Conservation (phyloP, 2,797 vertebrate species). For the Centroberyx gerrardi region DNA sequence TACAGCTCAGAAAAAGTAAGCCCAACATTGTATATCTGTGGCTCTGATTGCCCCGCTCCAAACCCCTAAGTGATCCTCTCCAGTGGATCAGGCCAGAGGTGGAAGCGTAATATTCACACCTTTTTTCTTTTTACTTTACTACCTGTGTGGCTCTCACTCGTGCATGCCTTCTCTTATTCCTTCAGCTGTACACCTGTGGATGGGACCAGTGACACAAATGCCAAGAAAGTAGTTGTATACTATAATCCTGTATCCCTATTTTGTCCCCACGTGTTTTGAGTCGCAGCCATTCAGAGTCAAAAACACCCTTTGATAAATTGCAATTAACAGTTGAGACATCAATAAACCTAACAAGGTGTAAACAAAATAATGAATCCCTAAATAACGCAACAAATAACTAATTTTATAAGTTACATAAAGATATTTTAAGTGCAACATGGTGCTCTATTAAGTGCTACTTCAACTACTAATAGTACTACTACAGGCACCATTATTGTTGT, state of each 20-base stretch:
- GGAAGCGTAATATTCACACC: constrained; percentile 57
- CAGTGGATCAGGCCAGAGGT: constrained; percentile 57
- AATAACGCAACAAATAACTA: constrained; percentile 25
- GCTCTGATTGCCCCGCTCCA: neutral
- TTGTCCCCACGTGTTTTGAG: constrained; percentile 12
- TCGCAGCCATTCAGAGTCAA: constrained; percentile 2
- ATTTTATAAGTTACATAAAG: constrained; percentile 41
- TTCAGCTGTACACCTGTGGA: constrained; percentile 59
- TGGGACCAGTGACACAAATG: constrained; percentile 53
- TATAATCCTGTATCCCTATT: constrained; percentile 8
- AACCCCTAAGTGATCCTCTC: neutral
- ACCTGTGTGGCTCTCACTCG: constrained; percentile 65
- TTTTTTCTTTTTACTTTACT: constrained; percentile 47
- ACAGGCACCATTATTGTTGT: constrained; percentile 38
- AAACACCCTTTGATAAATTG: constrained; percentile 15
- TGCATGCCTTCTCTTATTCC: constrained; percentile 76
- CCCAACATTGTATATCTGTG: constrained; percentile 3
- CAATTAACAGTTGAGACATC: constrained; percentile 35
- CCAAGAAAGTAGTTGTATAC: constrained; percentile 38
- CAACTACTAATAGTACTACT: constrained; percentile 45
- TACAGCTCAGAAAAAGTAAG: neutral
- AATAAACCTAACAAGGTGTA: constrained; percentile 26
- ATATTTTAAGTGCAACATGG: constrained; percentile 50
- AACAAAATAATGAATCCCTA: constrained; percentile 10
- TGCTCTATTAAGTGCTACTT: constrained; percentile 57